Base-by-base conservation (phyloP, 2,113 vertebrate genomes). In the Lophotis ruficrista region DNA sequence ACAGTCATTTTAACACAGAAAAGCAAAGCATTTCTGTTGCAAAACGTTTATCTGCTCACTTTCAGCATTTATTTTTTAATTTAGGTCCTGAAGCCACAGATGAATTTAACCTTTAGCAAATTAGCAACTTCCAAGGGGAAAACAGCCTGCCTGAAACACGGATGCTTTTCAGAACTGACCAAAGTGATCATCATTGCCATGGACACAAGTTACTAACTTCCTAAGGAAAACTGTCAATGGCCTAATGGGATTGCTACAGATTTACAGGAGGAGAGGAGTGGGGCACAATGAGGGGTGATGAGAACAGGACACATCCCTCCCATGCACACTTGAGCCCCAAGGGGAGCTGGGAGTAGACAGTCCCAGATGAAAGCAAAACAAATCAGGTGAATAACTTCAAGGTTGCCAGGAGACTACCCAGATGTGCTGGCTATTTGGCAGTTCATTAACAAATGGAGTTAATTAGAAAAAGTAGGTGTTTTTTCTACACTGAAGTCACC, bases 81-180 rank as follows among this genome's bases (percentile, higher is more conserved):
- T 91, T 69, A 54, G 12, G 28, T 83, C 16, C 27, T 2, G 0
- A 92, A 77, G 38, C 5, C 47, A 83, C 19, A 64, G 47, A 56
- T 4, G 0, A 94, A 78, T 86, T 83, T 82, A 78, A 83, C 76
- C 45, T 75, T 48, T 24, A 70, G 53, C 45, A 95, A 89, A 92
- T 75, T 71, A 90, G 51, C 83, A 93, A n/a, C 69, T 90, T 93
- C 51, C 79, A 93, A 7, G 24, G 65, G 65, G 81, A 93, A 90
- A 93, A 88, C 37, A 93, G 28, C 35, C 56, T 75, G 76, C 61
- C 65, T 64, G 77, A 69, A 95, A 41, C 31, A 58, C 51, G 77
- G 27, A 78, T 71, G 62, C 28, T 86, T 89, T 94, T 92, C 80
- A 90, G 56, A 78, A 70, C 45, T 57, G 79, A 66, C 71, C 58